These are phyloP conservation scores for Pteronura brasiliensis DNA, from an alignment of 2,113 vertebrate genomes.

Conservation along the genomic window DNA sequence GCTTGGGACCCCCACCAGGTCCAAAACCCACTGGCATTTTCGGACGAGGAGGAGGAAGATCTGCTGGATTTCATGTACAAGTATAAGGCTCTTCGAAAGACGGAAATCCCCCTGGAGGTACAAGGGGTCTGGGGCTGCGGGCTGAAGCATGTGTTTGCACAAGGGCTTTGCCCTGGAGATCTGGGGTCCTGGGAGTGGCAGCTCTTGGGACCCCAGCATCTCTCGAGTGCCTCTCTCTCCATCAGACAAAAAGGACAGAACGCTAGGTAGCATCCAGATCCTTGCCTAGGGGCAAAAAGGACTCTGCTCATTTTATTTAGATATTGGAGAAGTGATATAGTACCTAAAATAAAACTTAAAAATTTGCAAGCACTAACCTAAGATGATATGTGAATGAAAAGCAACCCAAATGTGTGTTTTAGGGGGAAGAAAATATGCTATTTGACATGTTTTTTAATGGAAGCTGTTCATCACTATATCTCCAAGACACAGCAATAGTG, in stretches of 20 bases:
- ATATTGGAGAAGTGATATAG: neutral
- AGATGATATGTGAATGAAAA: neutral
- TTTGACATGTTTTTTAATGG: neutral
- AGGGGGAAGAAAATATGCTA: neutral
- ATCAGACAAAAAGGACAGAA: neutral
- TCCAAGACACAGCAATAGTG: neutral
- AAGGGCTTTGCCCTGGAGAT: neutral
- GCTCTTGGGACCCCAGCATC: neutral
- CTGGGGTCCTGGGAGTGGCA: neutral
- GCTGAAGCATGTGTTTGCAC: neutral
- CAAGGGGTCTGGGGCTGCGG: neutral
- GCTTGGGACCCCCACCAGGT: conserved; percentile 77
- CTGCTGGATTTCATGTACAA: conserved; percentile 79
- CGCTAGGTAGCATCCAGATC: neutral
- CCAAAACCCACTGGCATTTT: conserved; percentile 81
- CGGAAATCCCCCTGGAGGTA: conserved; percentile 85
- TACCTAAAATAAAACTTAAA: neutral
- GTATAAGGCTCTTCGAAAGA: conserved; percentile 79
- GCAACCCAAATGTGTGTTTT: neutral
- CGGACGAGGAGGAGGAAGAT: conserved; percentile 82
- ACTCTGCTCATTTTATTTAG: neutral
- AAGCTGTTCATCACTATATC: neutral
- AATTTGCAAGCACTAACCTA: neutral
- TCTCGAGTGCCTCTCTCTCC: neutral
- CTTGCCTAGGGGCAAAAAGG: neutral